These are phyloP conservation scores for Drosophila nigrodunni DNA, from an alignment of 1,140 invertebrate species.

Conservation along the genomic window DNA sequence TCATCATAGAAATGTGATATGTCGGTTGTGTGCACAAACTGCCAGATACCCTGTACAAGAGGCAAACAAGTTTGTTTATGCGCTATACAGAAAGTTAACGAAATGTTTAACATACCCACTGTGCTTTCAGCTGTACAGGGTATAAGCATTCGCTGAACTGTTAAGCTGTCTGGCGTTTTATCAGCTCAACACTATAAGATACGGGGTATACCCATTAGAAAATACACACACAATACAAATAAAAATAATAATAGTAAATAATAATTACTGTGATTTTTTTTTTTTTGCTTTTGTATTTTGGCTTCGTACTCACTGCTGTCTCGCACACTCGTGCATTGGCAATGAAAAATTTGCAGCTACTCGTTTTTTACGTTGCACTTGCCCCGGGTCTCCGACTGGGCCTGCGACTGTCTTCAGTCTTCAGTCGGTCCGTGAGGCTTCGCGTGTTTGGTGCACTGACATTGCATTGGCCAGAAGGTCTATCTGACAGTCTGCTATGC, in stretches of 20 bases:
- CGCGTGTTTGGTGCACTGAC: slow-evolving; percentile 57
- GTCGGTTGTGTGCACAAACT: background rate
- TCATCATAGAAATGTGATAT: slow-evolving; percentile 22
- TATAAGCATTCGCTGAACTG: slow-evolving; percentile 34
- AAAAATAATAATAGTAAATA: slow-evolving; percentile 61
- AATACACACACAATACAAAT: slow-evolving; percentile 55
- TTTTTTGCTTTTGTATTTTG: slow-evolving; percentile 24
- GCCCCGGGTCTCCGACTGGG: background rate
- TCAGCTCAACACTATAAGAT: slow-evolving; percentile 28
- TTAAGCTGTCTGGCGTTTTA: slow-evolving; percentile 47
- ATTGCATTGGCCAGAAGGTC: slow-evolving; percentile 49
- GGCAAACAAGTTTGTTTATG: background rate
- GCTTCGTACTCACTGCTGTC: slow-evolving; percentile 6
- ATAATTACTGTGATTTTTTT: slow-evolving; percentile 73
- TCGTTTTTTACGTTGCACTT: slow-evolving; percentile 36
- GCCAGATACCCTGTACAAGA: slow-evolving; percentile 10
- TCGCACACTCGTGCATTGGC: slow-evolving; percentile 21
- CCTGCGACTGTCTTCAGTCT: slow-evolving; percentile 26
- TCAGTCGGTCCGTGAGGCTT: slow-evolving; percentile 43
- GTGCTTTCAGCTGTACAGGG: slow-evolving; percentile 4
- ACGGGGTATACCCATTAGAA: slow-evolving; percentile 57
- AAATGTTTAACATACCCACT: background rate
- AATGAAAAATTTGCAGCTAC: slow-evolving; percentile 40
- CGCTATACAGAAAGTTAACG: background rate
- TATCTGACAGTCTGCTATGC: slow-evolving; percentile 43